Evolutionary conservation across 2,113 vertebrate species (phyloP).

Genomic region (Ageneiosus marmoratus): DNA sequence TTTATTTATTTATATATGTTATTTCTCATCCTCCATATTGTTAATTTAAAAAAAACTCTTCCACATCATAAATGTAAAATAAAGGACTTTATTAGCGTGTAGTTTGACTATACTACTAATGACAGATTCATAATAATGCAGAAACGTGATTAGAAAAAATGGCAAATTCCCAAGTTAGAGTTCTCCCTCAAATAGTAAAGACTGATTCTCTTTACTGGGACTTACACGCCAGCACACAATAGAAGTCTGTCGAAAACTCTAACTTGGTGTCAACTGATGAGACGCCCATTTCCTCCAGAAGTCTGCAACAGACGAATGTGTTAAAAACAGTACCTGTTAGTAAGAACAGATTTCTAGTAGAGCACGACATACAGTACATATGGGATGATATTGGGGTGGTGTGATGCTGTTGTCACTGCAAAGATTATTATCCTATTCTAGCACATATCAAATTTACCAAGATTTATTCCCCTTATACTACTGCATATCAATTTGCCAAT

Average conservation of each 20-base stretch:
- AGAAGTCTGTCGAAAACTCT: conserved; percentile 55
- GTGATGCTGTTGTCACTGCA: neutral
- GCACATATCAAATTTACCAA: neutral
- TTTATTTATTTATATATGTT: no score
- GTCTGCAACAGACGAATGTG: conserved; percentile 54
- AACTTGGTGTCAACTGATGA: conserved; percentile 64
- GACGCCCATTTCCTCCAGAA: conserved; percentile 68
- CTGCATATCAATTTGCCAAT: conserved; percentile 58
- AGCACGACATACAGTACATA: neutral
- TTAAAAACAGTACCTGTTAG: neutral
- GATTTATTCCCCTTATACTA: neutral
- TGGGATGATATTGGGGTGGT: neutral
- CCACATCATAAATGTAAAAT: neutral
- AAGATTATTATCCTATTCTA: neutral
- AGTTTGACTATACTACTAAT: neutral
- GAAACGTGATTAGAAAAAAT: neutral
- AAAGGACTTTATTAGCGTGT: neutral
- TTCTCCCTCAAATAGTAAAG: neutral
- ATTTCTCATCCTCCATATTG: neutral
- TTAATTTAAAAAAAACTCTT: neutral
- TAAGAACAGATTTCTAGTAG: neutral
- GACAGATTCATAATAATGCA: neutral
- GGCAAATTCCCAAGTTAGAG: neutral
- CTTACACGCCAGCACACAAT: conserved; percentile 70
- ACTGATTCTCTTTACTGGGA: conserved; percentile 45